phyloP scores from a whole-genome alignment of 2,113 vertebrate genomes.

The Gymnorhina tibicen region DNA sequence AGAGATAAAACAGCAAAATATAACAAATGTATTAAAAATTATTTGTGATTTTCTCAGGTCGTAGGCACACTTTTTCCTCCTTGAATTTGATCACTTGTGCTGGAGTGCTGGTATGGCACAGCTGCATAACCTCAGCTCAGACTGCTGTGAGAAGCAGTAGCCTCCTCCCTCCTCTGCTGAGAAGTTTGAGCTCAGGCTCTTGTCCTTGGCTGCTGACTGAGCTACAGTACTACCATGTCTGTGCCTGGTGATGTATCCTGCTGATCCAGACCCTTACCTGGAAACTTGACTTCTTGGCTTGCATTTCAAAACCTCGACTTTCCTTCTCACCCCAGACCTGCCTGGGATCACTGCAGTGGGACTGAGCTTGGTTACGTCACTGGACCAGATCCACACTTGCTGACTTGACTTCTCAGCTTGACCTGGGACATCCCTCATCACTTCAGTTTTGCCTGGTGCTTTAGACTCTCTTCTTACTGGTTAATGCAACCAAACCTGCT shows the following conservation, averaged over 20 bases:
- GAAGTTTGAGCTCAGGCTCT: not conserved
- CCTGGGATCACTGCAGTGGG: not conserved
- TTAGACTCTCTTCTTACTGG: not conserved
- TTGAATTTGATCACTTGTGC: not conserved
- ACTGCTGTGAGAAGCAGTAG: not conserved
- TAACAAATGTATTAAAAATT: not conserved
- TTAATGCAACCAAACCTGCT: not conserved
- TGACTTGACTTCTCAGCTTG: not conserved
- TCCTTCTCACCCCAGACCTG: not conserved
- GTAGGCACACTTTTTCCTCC: not conserved
- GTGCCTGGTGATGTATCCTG: not conserved
- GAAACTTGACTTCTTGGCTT: not conserved
- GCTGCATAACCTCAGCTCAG: not conserved
- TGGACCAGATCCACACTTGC: not conserved
- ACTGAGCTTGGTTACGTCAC: not conserved
- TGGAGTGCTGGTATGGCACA: not conserved
- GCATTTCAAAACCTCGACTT: not conserved
- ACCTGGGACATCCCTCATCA: not conserved
- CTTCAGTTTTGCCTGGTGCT: not conserved
- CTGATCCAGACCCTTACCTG: not conserved
- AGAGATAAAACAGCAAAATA: not conserved
- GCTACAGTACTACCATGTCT: not conserved
- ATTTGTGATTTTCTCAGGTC: not conserved
- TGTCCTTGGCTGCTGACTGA: not conserved
- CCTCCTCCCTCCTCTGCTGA: fast-evolving